A percentile compares a stretch with the other conserved stretches of the same genome.
These are phyloP conservation scores for Channallabes apus DNA, from an alignment of 2,797 vertebrate genomes.

Conservation along the genomic window DNA sequence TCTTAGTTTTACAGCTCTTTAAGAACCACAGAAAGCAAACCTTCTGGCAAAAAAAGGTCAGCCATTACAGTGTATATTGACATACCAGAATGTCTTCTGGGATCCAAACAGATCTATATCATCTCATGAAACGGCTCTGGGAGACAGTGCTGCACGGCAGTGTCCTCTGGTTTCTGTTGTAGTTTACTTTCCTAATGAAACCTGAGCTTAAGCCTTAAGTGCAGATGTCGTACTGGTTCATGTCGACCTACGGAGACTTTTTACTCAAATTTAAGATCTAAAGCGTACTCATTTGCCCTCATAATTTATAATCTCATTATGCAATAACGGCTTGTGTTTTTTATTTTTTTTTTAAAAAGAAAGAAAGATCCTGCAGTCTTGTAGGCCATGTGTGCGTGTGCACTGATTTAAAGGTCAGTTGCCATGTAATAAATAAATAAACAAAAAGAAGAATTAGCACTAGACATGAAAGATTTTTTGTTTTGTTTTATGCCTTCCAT, in stretches of 20 bases:
- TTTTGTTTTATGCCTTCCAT: background rate
- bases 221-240: conserved; percentile 1
- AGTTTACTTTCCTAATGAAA: conserved; percentile 42
- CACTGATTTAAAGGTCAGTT: background rate
- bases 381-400: background rate
- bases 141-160: conserved; percentile 23
- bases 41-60: background rate
- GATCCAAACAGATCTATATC: conserved; percentile 41
- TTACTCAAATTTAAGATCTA: conserved; percentile 14
- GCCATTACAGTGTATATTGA: conserved; percentile 28
- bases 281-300: background rate
- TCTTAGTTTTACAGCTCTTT: conserved; percentile 20
- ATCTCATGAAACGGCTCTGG: conserved; percentile 37
- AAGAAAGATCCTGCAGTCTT: background rate
- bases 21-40: conserved; percentile 4
- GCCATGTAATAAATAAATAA: background rate
- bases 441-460: background rate
- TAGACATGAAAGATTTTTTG: background rate
- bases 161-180: conserved; percentile 31
- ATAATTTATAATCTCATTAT: background rate
- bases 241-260: conserved; percentile 19
- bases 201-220: conserved; percentile 34
- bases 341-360: background rate
- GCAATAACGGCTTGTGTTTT: background rate
- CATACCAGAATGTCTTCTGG: conserved; percentile 32